Conservation (phyloP, 2,888 invertebrate genomes). For the Drosophila mimica region DNA sequence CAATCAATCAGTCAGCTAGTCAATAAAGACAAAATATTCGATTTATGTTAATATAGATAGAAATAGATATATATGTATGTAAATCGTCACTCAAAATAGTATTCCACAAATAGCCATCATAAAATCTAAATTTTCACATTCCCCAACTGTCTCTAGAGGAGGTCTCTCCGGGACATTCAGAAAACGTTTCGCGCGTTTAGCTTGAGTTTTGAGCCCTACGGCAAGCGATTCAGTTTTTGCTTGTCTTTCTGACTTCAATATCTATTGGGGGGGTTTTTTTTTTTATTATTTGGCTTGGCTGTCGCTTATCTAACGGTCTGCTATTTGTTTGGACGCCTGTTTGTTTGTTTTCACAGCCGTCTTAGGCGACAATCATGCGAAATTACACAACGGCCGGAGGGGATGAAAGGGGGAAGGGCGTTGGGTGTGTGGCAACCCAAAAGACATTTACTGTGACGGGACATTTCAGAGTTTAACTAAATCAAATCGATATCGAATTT, state of each 20-base stretch:
- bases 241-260: conserved; percentile 28
- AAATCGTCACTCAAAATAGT: neutral
- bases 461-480: conserved; percentile 75
- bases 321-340: conserved; percentile 56
- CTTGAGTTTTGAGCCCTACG: conserved; percentile 7
- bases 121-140: neutral
- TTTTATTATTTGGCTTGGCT: conserved; percentile 27
- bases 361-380: conserved; percentile 74
- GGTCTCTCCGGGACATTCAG: neutral
- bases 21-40: neutral
- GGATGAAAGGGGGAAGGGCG: accelerated
- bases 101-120: neutral
- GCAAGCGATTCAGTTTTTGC: conserved; percentile 17
- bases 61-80: neutral
- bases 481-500: conserved; percentile 80
- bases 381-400: conserved; percentile 58
- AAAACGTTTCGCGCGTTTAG: conserved; percentile 4
- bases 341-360: conserved; percentile 70
- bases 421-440: neutral
- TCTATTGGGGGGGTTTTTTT: neutral
- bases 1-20: neutral
- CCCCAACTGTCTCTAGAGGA: neutral
- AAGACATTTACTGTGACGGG: conserved; percentile 23
- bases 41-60: neutral
- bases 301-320: conserved; percentile 57